Conservation (phyloP, 2,113 vertebrate species). For the Gymnocephalus cernua region DNA sequence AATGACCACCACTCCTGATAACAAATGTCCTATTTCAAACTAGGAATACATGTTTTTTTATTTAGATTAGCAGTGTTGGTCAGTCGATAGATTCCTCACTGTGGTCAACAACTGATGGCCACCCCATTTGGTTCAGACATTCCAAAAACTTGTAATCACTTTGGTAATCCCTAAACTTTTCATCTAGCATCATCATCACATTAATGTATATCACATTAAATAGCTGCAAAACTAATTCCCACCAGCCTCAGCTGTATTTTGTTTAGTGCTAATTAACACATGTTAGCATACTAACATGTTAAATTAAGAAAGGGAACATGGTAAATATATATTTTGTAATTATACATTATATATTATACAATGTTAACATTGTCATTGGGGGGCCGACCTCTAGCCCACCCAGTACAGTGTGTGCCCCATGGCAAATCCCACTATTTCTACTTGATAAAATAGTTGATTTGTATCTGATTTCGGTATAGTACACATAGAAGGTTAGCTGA, state of each 20-base stretch:
- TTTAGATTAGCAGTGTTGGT: background rate
- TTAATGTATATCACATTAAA: too few species aligned
- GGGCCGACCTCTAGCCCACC: too few species aligned
- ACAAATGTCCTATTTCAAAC: background rate
- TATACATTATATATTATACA: too few species aligned
- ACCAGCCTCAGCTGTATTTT: background rate
- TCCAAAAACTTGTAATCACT: background rate
- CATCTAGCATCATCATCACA: background rate
- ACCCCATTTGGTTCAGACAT: background rate
- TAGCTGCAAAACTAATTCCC: background rate
- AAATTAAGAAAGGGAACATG: background rate
- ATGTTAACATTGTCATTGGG: background rate
- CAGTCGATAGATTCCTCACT: too few species aligned
- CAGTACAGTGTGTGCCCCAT: too few species aligned
- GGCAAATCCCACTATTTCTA: too few species aligned
- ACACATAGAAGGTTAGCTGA: slow-evolving; percentile 4
- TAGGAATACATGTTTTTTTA: background rate
- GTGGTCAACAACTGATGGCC: background rate
- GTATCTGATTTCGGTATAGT: background rate
- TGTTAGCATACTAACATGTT: background rate
- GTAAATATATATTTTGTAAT: background rate
- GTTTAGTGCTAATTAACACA: background rate
- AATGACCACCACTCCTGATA: background rate
- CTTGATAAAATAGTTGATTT: too few species aligned
- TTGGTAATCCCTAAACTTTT: background rate